phyloP scores from a whole-genome alignment of 2,797 vertebrate species.

The Malurus leucopterus region DNA sequence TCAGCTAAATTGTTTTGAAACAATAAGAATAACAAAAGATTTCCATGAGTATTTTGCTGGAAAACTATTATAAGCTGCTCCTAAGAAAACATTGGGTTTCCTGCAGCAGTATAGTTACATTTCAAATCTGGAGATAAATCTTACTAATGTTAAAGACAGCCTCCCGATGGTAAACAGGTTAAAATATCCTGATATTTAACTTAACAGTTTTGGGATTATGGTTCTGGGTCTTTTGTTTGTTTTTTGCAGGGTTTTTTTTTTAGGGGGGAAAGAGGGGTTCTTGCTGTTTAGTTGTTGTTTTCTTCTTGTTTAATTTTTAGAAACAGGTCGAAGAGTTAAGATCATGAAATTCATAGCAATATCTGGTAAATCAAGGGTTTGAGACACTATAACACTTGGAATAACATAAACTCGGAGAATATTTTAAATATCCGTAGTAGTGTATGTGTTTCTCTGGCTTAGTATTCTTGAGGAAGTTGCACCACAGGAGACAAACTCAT shows the following conservation, averaged over 20 bases:
- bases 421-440: constrained; percentile 52
- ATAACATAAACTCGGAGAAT: constrained; percentile 28
- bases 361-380: neutral
- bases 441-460: constrained; percentile 18
- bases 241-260: fast-evolving
- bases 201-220: neutral
- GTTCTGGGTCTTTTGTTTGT: neutral
- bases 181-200: neutral
- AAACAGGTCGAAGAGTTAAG: neutral
- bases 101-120: neutral
- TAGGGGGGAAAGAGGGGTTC: neutral
- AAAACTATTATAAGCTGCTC: neutral
- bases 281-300: neutral
- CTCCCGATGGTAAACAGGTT: neutral
- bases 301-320: neutral
- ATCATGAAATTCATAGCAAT: neutral
- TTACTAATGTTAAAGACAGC: neutral
- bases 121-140: neutral
- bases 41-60: neutral
- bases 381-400: neutral
- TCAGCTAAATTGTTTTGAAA: neutral
- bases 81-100: neutral
- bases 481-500: constrained; percentile 36
- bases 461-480: constrained; percentile 48
- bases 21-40: neutral